A percentile compares a stretch with the other conserved stretches of the same genome.
Evolutionary conservation across 2,113 vertebrate species (phyloP).

Genomic region (Cromileptes altivelis): DNA sequence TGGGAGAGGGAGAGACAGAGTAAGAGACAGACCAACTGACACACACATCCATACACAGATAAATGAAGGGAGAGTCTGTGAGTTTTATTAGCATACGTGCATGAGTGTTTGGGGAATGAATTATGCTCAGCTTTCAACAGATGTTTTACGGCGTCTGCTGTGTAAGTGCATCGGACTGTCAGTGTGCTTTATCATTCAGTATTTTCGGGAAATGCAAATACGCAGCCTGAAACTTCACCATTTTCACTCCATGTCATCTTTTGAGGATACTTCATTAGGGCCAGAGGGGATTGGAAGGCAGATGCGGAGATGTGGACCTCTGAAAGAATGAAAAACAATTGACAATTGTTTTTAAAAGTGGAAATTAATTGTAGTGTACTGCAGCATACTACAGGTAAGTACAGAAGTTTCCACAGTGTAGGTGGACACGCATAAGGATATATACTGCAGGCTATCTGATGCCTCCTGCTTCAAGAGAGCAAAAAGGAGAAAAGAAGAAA

Average conservation of each 20-base stretch:
- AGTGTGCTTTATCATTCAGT: conserved; percentile 72
- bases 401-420: conserved; percentile 15
- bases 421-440: background rate
- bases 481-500: conserved; percentile 12
- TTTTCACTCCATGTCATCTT: conserved; percentile 59
- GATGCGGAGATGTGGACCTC: background rate
- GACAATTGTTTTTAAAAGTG: background rate
- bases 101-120: conserved; percentile 54
- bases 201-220: conserved; percentile 75
- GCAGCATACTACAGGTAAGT: background rate
- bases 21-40: conserved; percentile 4
- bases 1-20: background rate
- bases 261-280: conserved; percentile 40
- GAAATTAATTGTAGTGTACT: background rate
- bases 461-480: conserved; percentile 13
- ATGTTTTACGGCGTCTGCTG: conserved; percentile 69
- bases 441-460: conserved; percentile 31
- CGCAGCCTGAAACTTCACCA: conserved; percentile 51
- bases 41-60: conserved; percentile 29
- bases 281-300: conserved; percentile 5
- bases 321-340: background rate
- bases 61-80: conserved; percentile 42
- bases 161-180: conserved; percentile 71
- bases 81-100: conserved; percentile 51
- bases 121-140: conserved; percentile 73